These are phyloP conservation scores for Endomychus coccineus DNA, from an alignment of 2,888 invertebrate genomes.

Conservation along the genomic window DNA sequence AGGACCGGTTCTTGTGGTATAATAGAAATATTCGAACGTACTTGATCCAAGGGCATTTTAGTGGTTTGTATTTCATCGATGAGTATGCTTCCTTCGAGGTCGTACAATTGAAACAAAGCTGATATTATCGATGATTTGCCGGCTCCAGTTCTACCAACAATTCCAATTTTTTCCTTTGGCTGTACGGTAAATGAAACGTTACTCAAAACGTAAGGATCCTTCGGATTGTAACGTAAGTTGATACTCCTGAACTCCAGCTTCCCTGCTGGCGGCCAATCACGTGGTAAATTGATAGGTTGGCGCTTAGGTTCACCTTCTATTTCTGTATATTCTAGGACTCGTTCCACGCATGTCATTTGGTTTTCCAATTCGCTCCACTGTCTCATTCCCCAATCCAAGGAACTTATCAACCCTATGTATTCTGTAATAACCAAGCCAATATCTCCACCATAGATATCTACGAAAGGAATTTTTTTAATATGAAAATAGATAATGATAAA, in stretches of 20 bases:
- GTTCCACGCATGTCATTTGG: conserved; percentile 41
- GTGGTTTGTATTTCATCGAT: conserved; percentile 74
- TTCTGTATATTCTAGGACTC: conserved; percentile 33
- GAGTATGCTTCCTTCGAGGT: conserved; percentile 66
- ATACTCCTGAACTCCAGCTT: conserved; percentile 61
- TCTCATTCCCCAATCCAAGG: conserved; percentile 58
- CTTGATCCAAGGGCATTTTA: conserved; percentile 63
- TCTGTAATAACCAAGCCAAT: conserved; percentile 77
- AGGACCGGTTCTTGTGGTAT: conserved; percentile 83
- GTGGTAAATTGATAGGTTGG: conserved; percentile 43
- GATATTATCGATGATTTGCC: conserved; percentile 73
- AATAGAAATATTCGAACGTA: conserved; percentile 71
- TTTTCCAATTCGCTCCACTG: conserved; percentile 80
- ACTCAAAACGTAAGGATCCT: conserved; percentile 67
- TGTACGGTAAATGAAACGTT: conserved; percentile 60
- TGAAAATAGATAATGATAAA: too few relatives aligned
- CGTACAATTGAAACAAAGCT: conserved; percentile 74
- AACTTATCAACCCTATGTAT: conserved; percentile 61
- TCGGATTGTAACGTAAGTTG: conserved; percentile 62
- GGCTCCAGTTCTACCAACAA: conserved; percentile 78
- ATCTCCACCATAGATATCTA: conserved; percentile 59
- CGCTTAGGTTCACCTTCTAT: conserved; percentile 32
- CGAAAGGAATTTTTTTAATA: too few relatives aligned
- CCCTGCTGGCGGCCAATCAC: conserved; percentile 67
- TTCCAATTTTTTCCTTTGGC: conserved; percentile 68